A percentile compares a stretch with the other conserved stretches of the same genome.
Conservation (phyloP, 2,797 vertebrate species). For the Cottoperca gobio region DNA sequence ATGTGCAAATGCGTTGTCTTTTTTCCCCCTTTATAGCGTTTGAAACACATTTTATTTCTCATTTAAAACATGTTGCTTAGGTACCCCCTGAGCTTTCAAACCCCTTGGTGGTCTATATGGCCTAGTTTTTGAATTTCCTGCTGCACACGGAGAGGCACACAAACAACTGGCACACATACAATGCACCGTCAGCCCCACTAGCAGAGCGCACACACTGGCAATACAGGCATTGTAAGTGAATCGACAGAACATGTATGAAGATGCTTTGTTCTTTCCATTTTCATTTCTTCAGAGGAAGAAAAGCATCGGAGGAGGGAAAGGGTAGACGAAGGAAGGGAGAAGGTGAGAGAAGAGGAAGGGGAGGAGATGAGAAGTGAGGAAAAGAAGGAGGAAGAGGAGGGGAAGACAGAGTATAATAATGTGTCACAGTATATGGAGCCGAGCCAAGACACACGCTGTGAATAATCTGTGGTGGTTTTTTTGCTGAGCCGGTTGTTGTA, state of each 20-base stretch:
- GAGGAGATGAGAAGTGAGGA: slow-evolving; percentile 5
- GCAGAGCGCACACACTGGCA: slow-evolving; percentile 7
- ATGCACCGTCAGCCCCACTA: slow-evolving; percentile 68
- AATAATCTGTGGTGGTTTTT: slow-evolving; percentile 78
- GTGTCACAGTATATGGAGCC: slow-evolving; percentile 73
- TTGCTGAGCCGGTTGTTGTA: slow-evolving; percentile 78
- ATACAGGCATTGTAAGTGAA: slow-evolving; percentile 51
- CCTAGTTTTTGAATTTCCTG: slow-evolving; percentile 84
- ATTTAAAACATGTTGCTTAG: slow-evolving; percentile 80
- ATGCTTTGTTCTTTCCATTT: slow-evolving; percentile 56
- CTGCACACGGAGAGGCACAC: slow-evolving; percentile 72
- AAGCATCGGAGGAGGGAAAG: slow-evolving; percentile 27
- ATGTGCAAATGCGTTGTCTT: slow-evolving; percentile 50
- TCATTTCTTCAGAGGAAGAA: slow-evolving; percentile 39
- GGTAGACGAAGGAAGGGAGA: slow-evolving; percentile 34
- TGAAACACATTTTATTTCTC: slow-evolving; percentile 65
- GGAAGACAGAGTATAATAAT: slow-evolving; percentile 63
- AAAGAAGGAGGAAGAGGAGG: slow-evolving; percentile 25
- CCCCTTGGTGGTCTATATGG: slow-evolving; percentile 85
- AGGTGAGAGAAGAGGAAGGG: slow-evolving; percentile 27
- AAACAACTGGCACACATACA: slow-evolving; percentile 78
- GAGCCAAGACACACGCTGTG: slow-evolving; percentile 76
- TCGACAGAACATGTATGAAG: slow-evolving; percentile 66
- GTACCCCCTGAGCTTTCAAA: slow-evolving; percentile 81
- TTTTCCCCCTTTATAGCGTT: slow-evolving; percentile 49